These are phyloP conservation scores for Eidolon helvum DNA, from an alignment of 2,113 vertebrate genomes.

Conservation along the genomic window DNA sequence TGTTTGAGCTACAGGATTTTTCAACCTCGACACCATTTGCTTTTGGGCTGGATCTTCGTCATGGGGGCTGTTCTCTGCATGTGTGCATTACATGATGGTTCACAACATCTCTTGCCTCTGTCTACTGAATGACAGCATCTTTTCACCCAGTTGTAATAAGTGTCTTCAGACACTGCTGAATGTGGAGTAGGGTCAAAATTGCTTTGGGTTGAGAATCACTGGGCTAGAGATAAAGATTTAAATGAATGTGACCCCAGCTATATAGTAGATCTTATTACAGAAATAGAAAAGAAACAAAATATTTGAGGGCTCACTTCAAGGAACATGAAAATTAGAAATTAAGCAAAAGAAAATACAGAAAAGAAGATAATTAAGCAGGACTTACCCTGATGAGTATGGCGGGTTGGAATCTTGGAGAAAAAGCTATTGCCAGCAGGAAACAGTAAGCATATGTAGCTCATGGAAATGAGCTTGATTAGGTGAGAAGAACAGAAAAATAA, in stretches of 20 bases:
- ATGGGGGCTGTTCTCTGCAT: accelerated
- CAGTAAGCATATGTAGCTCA: background rate
- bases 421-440: background rate
- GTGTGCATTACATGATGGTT: background rate
- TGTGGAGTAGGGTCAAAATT: background rate
- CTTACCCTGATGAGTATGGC: background rate
- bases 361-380: background rate
- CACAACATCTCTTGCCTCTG: background rate
- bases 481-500: background rate
- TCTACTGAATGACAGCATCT: background rate
- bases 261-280: background rate
- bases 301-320: background rate
- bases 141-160: background rate
- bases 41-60: background rate
- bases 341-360: background rate
- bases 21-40: background rate
- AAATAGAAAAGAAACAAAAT: background rate
- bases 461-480: background rate
- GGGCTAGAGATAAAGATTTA: background rate
- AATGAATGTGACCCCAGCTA: background rate
- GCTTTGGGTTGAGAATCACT: background rate
- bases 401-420: background rate
- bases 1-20: too few relatives aligned
- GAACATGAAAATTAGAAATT: background rate
- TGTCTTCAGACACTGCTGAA: background rate